A percentile compares a stretch with the other conserved stretches of the same genome.
Evolutionary conservation across 2,888 invertebrate genomes (phyloP).

Genomic region (Cheilosia soror): DNA sequence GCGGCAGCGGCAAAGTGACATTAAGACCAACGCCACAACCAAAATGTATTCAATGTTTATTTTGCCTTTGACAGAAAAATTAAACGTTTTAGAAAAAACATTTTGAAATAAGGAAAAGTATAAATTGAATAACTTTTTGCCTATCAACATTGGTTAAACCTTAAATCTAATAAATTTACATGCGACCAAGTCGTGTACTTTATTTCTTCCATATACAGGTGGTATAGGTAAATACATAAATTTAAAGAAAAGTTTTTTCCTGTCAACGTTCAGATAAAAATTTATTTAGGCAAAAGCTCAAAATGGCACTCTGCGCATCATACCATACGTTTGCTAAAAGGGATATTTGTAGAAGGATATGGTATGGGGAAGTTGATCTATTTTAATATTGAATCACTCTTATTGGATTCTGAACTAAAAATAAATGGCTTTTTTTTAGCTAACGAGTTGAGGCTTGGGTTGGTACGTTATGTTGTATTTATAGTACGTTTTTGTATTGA

Average conservation of each 20-base stretch:
- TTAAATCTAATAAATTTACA: background rate
- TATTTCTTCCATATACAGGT: background rate
- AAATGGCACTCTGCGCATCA: background rate
- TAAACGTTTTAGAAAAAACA: too few species aligned
- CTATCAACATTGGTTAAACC: background rate
- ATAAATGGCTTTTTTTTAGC: background rate
- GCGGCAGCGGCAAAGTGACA: too few species aligned
- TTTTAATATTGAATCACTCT: constrained; percentile 1
- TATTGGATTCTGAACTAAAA: constrained; percentile 6
- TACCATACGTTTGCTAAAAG: background rate
- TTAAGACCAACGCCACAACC: too few species aligned
- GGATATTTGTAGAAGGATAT: constrained; percentile 3
- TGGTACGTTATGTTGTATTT: too few species aligned
- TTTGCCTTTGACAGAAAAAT: too few species aligned
- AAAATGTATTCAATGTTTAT: too few species aligned
- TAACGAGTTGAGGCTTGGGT: too few species aligned
- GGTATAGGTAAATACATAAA: constrained; percentile 2
- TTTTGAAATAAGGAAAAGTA: too few species aligned
- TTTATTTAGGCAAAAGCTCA: background rate
- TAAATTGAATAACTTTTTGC: too few species aligned
- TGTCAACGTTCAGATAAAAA: constrained; percentile 11
- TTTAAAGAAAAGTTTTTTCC: constrained; percentile 15
- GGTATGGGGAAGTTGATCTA: background rate
- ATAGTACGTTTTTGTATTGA: too few species aligned
- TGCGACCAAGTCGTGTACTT: background rate